These are phyloP conservation scores for Sebastes jordani DNA, from an alignment of 2,797 vertebrate species.

Conservation along the genomic window DNA sequence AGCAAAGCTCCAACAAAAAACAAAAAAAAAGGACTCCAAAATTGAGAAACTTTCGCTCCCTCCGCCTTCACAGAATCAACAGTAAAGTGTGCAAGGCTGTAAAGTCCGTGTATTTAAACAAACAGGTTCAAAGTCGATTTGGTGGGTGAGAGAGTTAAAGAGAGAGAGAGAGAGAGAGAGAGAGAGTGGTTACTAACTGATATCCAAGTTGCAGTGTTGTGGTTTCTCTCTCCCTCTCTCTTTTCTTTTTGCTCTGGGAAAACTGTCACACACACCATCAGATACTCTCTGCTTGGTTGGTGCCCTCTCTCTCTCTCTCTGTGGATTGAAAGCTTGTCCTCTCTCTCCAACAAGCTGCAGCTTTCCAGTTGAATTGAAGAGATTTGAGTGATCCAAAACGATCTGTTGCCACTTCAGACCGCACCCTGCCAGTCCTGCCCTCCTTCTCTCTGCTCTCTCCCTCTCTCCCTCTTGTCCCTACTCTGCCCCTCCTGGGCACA, in stretches of 20 bases:
- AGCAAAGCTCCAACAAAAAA: constrained; percentile 13
- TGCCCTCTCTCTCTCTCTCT: constrained; percentile 37
- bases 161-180: constrained; percentile 58
- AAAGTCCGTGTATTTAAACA: constrained; percentile 86
- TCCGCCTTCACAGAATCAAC: constrained; percentile 62
- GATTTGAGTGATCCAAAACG: constrained; percentile 90
- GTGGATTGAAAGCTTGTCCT: constrained; percentile 38
- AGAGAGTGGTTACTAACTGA: constrained; percentile 54
- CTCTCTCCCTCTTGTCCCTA: constrained; percentile 84
- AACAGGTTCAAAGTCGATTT: constrained; percentile 87
- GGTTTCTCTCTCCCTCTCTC: constrained; percentile 73
- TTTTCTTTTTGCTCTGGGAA: constrained; percentile 51
- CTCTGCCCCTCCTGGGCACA: constrained; percentile 76
- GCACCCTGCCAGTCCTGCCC: constrained; percentile 90
- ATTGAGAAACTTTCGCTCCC: constrained; percentile 60
- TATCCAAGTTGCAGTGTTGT: constrained; percentile 79
- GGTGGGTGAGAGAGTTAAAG: constrained; percentile 71
- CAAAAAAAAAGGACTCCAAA: not conserved
- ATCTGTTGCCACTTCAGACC: constrained; percentile 91
- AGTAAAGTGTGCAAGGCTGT: constrained; percentile 73
- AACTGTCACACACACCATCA: constrained; percentile 60
- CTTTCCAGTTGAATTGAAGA: constrained; percentile 80
- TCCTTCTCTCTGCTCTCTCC: constrained; percentile 77
- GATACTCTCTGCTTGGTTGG: constrained; percentile 43
- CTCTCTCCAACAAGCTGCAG: constrained; percentile 69